Evolutionary conservation across 2,888 invertebrate genomes (phyloP).

Genomic region (Callosobruchus maculatus): DNA sequence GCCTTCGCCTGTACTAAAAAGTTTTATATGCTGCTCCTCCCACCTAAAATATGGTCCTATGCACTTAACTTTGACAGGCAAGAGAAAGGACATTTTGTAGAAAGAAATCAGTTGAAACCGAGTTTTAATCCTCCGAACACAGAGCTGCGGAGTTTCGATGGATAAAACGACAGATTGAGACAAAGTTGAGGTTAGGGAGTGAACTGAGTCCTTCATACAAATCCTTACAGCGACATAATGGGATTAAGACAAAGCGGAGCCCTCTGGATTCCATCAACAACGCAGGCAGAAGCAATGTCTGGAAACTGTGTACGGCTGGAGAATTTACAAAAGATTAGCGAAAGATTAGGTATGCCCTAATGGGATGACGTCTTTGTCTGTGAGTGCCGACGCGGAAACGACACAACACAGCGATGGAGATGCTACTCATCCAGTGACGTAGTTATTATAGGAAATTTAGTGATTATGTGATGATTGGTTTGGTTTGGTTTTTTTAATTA

Average conservation of each 20-base stretch:
- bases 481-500: too few species aligned
- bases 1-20: too few species aligned
- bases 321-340: background rate
- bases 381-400: background rate
- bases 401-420: background rate
- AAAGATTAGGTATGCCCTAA: background rate
- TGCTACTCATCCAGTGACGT: background rate
- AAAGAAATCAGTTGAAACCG: too few species aligned
- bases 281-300: background rate
- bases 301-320: background rate
- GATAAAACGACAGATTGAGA: background rate
- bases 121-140: too few species aligned
- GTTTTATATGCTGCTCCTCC: too few species aligned
- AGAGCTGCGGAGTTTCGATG: too few species aligned
- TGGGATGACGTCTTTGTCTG: background rate
- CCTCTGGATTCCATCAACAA: background rate
- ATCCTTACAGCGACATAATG: background rate
- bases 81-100: too few species aligned
- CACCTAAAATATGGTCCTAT: too few species aligned
- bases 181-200: background rate
- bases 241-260: background rate
- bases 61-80: too few species aligned
- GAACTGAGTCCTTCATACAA: background rate
- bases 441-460: too few species aligned
- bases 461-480: too few species aligned